Percentiles rank a stretch among this genome's conserved stretches.
These are phyloP conservation scores for Rhopalosiphum nymphaeae DNA, from an alignment of 2,888 invertebrate species.

Conservation along the genomic window DNA sequence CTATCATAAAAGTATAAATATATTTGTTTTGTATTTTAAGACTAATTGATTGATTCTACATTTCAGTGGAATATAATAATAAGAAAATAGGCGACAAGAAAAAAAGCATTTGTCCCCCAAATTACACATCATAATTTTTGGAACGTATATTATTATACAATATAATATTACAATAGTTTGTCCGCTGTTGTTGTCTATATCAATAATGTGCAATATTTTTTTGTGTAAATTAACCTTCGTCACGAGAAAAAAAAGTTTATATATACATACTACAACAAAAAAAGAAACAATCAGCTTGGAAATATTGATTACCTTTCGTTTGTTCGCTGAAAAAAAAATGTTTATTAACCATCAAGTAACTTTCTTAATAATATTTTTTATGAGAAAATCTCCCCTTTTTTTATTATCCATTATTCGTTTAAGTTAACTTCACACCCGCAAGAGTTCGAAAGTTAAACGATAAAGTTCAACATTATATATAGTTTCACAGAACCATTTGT, in stretches of 20 bases:
- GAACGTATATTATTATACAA: neutral
- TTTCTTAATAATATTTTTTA: constrained; percentile 50
- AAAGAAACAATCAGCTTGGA: neutral
- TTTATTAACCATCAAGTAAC: constrained; percentile 37
- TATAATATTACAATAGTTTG: neutral
- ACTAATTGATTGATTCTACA: neutral
- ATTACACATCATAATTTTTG: neutral
- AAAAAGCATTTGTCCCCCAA: constrained; percentile 3
- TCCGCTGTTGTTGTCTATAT: neutral
- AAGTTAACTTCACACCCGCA: constrained; percentile 33
- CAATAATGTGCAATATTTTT: neutral
- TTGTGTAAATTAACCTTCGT: neutral
- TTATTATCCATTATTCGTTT: constrained; percentile 23
- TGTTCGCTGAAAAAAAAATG: neutral
- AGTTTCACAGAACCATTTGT: constrained; percentile 41
- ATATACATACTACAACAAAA: neutral
- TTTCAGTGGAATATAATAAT: neutral
- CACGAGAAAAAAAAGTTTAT: neutral
- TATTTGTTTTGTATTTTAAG: neutral
- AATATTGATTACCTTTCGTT: constrained; percentile 37
- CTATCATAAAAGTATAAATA: neutral
- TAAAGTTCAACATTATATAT: constrained; percentile 40
- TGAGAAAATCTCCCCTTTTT: neutral
- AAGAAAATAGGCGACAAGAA: neutral
- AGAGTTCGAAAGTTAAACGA: constrained; percentile 53